Conservation (phyloP, 2,797 vertebrate species). For the Pseudopleuronectes americanus region DNA sequence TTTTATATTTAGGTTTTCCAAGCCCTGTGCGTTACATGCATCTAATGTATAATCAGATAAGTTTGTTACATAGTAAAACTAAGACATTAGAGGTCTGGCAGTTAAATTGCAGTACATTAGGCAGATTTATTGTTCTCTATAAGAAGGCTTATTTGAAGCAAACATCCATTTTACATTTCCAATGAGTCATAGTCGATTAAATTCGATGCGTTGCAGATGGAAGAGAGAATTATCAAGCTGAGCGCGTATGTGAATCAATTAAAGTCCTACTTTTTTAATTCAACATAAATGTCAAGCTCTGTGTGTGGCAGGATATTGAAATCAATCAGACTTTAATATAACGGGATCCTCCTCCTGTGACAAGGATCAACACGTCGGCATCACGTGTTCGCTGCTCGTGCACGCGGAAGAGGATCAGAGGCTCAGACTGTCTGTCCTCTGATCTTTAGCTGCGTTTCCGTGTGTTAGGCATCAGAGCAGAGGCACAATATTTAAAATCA, state of each 20-base stretch:
- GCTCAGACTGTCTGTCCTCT: slow-evolving; percentile 50
- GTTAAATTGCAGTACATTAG: slow-evolving; percentile 67
- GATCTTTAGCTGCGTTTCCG: slow-evolving; percentile 42
- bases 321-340: slow-evolving; percentile 76
- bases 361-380: slow-evolving; percentile 35
- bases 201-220: slow-evolving; percentile 67
- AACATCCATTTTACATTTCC: slow-evolving; percentile 74
- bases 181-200: slow-evolving; percentile 74
- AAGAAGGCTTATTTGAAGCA: slow-evolving; percentile 69
- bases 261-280: slow-evolving; percentile 74
- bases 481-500: slow-evolving; percentile 42
- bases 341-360: slow-evolving; percentile 46
- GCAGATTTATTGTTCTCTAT: slow-evolving; percentile 65
- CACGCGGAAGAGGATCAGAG: slow-evolving; percentile 35
- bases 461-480: slow-evolving; percentile 46
- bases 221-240: slow-evolving; percentile 68
- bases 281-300: slow-evolving; percentile 73
- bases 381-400: slow-evolving; percentile 50
- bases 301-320: slow-evolving; percentile 75
- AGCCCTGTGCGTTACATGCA: slow-evolving; percentile 1
- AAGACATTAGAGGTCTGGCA: slow-evolving; percentile 57
- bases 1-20: slow-evolving; percentile 16
- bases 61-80: slow-evolving; percentile 39
- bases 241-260: slow-evolving; percentile 72
- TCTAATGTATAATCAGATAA: slow-evolving; percentile 25